phyloP scores from a whole-genome alignment of 2,113 vertebrate genomes.

The Aspiorhynchus laticeps region DNA sequence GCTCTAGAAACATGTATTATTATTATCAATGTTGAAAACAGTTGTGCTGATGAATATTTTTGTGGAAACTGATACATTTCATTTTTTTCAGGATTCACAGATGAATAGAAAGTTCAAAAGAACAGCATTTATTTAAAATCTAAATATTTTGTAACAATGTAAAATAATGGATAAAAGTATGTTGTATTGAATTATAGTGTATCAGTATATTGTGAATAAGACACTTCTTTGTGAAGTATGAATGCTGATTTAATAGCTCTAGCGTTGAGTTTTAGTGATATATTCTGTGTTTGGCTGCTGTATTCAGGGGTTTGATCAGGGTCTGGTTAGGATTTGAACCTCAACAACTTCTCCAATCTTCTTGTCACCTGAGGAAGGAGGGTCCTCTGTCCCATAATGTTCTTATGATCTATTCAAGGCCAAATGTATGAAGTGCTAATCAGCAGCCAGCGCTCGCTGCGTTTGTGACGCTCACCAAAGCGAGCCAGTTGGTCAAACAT shows the following conservation, averaged over 20 bases:
- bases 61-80: neutral
- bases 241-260: neutral
- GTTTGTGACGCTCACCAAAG: conserved; percentile 66
- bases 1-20: neutral
- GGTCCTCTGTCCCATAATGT: neutral
- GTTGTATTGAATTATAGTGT: neutral
- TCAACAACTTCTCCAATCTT: neutral
- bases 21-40: neutral
- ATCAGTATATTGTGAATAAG: no score
- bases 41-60: neutral
- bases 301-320: neutral
- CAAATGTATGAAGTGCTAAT: conserved; percentile 60
- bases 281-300: neutral
- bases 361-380: conserved; percentile 34
- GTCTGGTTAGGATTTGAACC: neutral
- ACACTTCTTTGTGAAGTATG: neutral
- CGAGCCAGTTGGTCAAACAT: conserved; percentile 72
- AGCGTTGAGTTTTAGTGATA: neutral
- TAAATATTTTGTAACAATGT: neutral
- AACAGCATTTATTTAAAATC: neutral
- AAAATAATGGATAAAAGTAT: neutral
- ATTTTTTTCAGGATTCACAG: neutral
- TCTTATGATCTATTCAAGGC: conserved; percentile 24
- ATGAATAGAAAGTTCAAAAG: neutral
- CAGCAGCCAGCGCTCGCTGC: conserved; percentile 60